Base-by-base conservation (phyloP, 23 tunicate genomes). In the Halocynthia aurantium region DNA sequence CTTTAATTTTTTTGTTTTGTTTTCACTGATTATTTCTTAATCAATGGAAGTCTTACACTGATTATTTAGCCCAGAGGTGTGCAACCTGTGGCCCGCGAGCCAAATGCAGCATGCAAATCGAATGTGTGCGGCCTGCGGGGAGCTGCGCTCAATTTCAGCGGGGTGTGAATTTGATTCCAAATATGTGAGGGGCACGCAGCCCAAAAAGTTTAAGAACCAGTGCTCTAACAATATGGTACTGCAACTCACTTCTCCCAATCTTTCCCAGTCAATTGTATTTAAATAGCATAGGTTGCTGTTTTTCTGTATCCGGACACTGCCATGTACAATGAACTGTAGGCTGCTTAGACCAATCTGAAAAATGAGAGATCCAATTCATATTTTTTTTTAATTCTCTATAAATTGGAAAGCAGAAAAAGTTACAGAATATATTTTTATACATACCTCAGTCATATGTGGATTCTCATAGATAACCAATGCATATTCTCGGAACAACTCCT, bases 341-440 rank as follows among this genome's bases (percentile, higher is more conserved):
- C 56, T 88, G n/a, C 53, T 74, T 8, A 88, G 78, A 52, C 95
- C 95, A 83, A 88, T 49, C 95, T 88, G 61, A 74, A 75, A 31
- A 31, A 31, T 31, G 44, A 31, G 44, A 31, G 17, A 58, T 58
- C 15, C 15, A 15, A 58, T 58, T 58, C n/a, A 0, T 58, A 15
- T 58, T 58, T 58, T 15, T 4, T n/a, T 1, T 1, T 1, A 58
- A 58, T 58, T 58, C n/a, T 58, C 64, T 60, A 60, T 15, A 31
- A 31, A 31, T 31, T 4, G 44, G 17, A 60, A 60, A 60, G n/a
- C 64, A 60, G 17, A 60, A 60, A 18, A 60, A 15, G 64, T 18
- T 15, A 15, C 64, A 60, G 12, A 68, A 68, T 4, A 75, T 71
- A 31, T 31, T 31, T 31, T 31, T 31, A 4, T 0, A 31, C 44